Evolutionary conservation across 2,888 invertebrate species (phyloP), one percentile per base, ranked within the genome.

Genomic region (Agonopterix arenella): DNA sequence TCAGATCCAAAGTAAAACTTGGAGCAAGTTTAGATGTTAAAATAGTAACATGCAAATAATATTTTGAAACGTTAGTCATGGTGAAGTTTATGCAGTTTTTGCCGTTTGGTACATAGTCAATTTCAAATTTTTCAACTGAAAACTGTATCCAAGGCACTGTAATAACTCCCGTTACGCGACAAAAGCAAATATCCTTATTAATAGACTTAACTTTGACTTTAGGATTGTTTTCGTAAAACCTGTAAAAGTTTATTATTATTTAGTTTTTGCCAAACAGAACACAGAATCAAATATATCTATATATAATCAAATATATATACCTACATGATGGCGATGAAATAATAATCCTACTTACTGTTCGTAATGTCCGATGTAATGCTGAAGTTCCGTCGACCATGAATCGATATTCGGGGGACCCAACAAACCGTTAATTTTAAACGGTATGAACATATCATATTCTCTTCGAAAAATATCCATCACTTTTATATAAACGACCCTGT

Each of bases 391-490:
- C 8, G 84, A 76, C 45, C 54, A 57, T 28, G 65, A 44, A 61
- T 73, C 61, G 61, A 74, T 52, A 56, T 73, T 58, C 4, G 90
- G 86, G 7, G 93, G 92, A 0, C 92, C 93, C 46, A 93, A 59
- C 43, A 92, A 66, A 48, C 81, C 84, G 60, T 93, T 93, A 11
- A 93, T 74, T 60, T 90, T 78, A 52, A 92, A 82, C 0, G 93
- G 93, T 48, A 93, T 73, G 58, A 80, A 90, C 68, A 92, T 90
- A 48, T 90, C 88, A 61, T 91, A 92, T 52, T 90, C 90, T 55
- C 85, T 73, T 47, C 84, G 71, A 63, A 74, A 84, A 57, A 68
- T 58, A 55, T 84, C 85, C 55, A 51, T 70, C 10, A 88, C 73
- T 76, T 80, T 84, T 48, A 89, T 70, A 55, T 61, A 88, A 45